Evolutionary conservation across 2,113 vertebrate species (phyloP), one percentile per base, ranked within the genome.

Genomic region (Stegastes partitus): DNA sequence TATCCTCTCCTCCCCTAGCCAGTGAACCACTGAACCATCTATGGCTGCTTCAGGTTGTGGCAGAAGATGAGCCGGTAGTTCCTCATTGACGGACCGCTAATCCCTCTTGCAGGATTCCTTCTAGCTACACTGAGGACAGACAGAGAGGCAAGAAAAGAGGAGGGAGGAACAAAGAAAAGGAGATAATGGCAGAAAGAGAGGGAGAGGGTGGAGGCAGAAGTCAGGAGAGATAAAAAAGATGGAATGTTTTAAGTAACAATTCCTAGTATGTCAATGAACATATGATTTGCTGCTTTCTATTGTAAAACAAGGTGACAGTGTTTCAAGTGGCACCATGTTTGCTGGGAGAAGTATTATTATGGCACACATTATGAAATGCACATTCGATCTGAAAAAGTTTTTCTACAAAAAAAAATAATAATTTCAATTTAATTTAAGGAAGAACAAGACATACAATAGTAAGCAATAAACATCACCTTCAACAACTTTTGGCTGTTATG

Each of bases 1-100:
- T 90, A 95, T 93, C 93, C 95, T 94, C 95, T 96, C 96, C 96
- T 96, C 96, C 96, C 96, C 95, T 96, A 93, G 94, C 96, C 96
- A 96, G 95, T 95, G 94, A 97, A 96, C 91, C 94, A 93, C 93
- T 94, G 88, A 95, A 95, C 94, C 96, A 97, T 97, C 98, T 99
- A 99, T 95, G 98, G 98, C 93, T 99, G 98, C 96, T 99, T 99
- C 95, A 99, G 97, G 95, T 99, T 99, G 95, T 99, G 98, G 96
- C 98, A 99, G 94, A 99, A 99, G 97, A 99, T 99, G 94, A 99
- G 96, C 97, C 98, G 97, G 95, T 99, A 99, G 97, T 99, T 99
- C 98, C 98, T 99, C 98, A 99, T 99, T 99, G 97, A 99, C 98
- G 93, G 97, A 98, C 96, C 94, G 94, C 96, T 95, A 96, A 99